Evolutionary conservation across 1,140 invertebrate species (phyloP).

Genomic region (Proctacanthus coquilletti): DNA sequence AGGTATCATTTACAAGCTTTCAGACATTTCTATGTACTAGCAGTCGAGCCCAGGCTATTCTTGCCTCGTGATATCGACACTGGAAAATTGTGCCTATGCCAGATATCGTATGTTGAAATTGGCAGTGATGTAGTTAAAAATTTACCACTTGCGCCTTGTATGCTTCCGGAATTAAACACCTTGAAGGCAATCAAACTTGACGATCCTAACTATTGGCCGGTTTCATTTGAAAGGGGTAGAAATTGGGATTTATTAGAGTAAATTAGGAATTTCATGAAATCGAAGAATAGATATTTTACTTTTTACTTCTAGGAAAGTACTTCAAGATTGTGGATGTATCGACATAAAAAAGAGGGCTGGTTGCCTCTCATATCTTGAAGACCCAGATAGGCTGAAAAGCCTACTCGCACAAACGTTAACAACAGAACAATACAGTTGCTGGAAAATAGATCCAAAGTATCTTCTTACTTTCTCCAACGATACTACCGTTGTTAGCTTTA

Average conservation of each 20-base stretch:
- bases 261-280: conserved; percentile 15
- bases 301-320: conserved; percentile 37
- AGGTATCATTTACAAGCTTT: conserved; percentile 87
- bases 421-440: conserved; percentile 44
- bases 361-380: conserved; percentile 72
- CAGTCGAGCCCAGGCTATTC: conserved; percentile 73
- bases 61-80: conserved; percentile 75
- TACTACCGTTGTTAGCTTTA: conserved; percentile 44
- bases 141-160: conserved; percentile 52
- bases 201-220: conserved; percentile 77
- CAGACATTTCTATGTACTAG: conserved; percentile 87
- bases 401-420: conserved; percentile 70
- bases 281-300: not conserved
- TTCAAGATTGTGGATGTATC: conserved; percentile 53
- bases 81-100: conserved; percentile 61
- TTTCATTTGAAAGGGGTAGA: conserved; percentile 59
- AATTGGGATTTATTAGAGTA: conserved; percentile 72
- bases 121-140: conserved; percentile 16
- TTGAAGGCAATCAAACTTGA: conserved; percentile 61
- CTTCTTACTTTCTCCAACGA: conserved; percentile 54
- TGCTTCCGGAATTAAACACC: conserved; percentile 66
- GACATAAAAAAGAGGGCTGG: conserved; percentile 81
- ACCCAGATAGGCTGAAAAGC: conserved; percentile 74
- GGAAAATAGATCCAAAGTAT: conserved; percentile 40
- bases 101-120: conserved; percentile 36